Conservation (phyloP, 2,888 invertebrate species). For the Prosapia bicincta region DNA sequence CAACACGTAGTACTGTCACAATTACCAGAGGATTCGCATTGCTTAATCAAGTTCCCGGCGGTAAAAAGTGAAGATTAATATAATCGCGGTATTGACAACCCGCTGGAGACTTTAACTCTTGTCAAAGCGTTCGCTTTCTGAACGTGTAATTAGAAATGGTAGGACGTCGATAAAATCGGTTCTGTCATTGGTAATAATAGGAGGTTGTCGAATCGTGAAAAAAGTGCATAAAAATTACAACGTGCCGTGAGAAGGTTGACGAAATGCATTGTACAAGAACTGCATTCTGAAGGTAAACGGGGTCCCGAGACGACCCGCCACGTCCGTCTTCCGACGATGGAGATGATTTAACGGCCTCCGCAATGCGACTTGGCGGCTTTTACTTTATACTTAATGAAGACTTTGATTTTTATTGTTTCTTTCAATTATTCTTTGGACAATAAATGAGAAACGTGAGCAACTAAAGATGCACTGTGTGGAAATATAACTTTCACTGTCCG, state of each 20-base stretch:
- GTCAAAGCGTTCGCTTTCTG: not conserved
- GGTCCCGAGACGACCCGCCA: not conserved
- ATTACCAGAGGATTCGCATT: not conserved
- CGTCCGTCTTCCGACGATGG: not conserved
- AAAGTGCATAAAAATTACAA: not conserved
- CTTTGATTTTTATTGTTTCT: too few relatives aligned
- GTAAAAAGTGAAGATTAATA: not conserved
- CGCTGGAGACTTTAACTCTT: not conserved
- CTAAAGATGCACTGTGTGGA: too few relatives aligned
- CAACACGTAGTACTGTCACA: not conserved
- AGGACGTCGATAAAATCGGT: not conserved
- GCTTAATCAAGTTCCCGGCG: not conserved
- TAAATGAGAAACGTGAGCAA: too few relatives aligned
- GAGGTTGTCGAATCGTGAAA: not conserved
- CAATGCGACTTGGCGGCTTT: not conserved
- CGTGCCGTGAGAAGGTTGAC: too few relatives aligned
- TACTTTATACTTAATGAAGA: not conserved
- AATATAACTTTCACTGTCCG: too few relatives aligned
- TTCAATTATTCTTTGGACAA: too few relatives aligned
- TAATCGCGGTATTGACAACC: not conserved
- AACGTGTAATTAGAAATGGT: too few relatives aligned
- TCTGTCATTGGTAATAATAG: not conserved
- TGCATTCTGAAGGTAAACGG: not conserved
- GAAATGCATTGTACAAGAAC: too few relatives aligned
- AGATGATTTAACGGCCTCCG: not conserved